Conservation (phyloP, 2,888 invertebrate genomes). For the Volucella zonaria region DNA sequence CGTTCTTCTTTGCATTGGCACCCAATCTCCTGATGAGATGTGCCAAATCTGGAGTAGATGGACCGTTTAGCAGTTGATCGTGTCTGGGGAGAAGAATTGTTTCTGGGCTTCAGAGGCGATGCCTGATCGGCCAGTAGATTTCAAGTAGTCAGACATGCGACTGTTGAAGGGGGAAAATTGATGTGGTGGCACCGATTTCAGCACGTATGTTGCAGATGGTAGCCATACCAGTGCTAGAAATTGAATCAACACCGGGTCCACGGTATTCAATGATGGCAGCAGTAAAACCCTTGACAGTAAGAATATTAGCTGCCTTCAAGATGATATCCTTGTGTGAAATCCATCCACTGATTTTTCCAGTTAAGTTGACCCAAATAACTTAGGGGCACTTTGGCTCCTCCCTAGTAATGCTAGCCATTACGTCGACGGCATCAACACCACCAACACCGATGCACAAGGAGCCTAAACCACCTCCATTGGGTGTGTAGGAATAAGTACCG, state of each 20-base stretch:
- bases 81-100: slow-evolving; percentile 90
- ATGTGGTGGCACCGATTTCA: slow-evolving; percentile 99
- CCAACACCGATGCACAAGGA: too few relatives aligned
- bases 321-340: slow-evolving; percentile 99
- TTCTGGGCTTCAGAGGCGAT: slow-evolving; percentile 89
- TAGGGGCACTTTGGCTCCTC: slow-evolving; percentile 99
- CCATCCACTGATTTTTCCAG: slow-evolving; percentile 97
- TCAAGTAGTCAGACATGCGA: slow-evolving; percentile 97
- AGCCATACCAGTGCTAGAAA: too few relatives aligned
- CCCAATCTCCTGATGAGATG: slow-evolving; percentile 97
- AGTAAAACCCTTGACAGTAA: too few relatives aligned
- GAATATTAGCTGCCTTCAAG: too few relatives aligned
- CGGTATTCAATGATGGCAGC: too few relatives aligned
- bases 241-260: too few relatives aligned
- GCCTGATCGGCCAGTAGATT: too few relatives aligned
- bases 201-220: slow-evolving; percentile 99
- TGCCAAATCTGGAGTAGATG: slow-evolving; percentile 99
- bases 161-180: slow-evolving; percentile 98
- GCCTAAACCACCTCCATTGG: too few relatives aligned
- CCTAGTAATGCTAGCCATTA: slow-evolving; percentile 99
- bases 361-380: slow-evolving; percentile 98
- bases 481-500: too few relatives aligned
- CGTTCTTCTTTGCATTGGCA: slow-evolving; percentile 92
- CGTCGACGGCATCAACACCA: too few relatives aligned
- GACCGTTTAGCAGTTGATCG: slow-evolving; percentile 99